Evolutionary conservation across 2,888 invertebrate genomes (phyloP).

Genomic region (Malthinus seriepunctatus): DNA sequence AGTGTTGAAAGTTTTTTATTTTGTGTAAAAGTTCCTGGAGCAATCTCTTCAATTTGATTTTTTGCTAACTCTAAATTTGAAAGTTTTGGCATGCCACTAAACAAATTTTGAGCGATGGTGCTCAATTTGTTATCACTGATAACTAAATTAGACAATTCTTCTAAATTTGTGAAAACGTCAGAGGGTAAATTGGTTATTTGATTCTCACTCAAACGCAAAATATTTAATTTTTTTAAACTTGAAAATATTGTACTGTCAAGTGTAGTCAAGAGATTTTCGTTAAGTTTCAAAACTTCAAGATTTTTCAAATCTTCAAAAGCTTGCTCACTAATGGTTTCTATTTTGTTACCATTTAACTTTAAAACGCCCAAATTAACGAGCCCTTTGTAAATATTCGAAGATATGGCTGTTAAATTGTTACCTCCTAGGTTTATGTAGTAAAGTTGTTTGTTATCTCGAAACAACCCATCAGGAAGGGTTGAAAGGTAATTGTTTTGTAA

Average conservation of each 20-base stretch:
- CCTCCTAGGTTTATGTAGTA: neutral
- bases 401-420: neutral
- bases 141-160: constrained; percentile 1
- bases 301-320: constrained; percentile 1
- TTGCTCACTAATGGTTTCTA: neutral
- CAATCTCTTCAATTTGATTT: constrained; percentile 10
- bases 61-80: constrained; percentile 4
- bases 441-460: neutral
- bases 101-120: neutral
- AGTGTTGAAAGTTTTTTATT: neutral
- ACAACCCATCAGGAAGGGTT: constrained; percentile 1
- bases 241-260: constrained; percentile 1
- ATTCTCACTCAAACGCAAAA: neutral
- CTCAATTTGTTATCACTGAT: neutral
- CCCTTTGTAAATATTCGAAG: neutral
- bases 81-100: neutral
- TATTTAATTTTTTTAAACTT: neutral
- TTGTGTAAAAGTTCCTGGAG: constrained; percentile 1
- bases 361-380: constrained; percentile 1
- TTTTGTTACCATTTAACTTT: constrained; percentile 6
- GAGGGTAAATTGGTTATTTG: neutral
- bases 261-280: neutral
- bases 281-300: constrained; percentile 4
- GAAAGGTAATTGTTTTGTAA: constrained; percentile 2
- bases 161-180: constrained; percentile 1